phyloP scores from a whole-genome alignment of 2,797 vertebrate species.

The Sebastes oblongus region DNA sequence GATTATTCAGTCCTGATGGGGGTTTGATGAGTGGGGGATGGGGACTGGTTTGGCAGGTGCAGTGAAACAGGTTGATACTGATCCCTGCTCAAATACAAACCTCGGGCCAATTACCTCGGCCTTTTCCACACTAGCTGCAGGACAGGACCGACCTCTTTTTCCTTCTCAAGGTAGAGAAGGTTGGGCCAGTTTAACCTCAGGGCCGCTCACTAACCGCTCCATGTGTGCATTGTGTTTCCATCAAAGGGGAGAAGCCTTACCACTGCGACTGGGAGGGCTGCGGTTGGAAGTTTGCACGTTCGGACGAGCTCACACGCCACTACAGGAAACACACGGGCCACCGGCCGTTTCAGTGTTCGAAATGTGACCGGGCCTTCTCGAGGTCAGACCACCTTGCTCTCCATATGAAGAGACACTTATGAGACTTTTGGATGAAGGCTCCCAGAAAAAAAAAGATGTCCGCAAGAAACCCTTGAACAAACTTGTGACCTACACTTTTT shows the following conservation, averaged over 20 bases:
- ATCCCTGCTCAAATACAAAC: slow-evolving; percentile 76
- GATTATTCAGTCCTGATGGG: slow-evolving; percentile 21
- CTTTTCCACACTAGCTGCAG: slow-evolving; percentile 57
- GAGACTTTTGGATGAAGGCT: slow-evolving; percentile 60
- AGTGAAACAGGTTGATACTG: slow-evolving; percentile 72
- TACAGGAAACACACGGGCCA: slow-evolving; percentile 88
- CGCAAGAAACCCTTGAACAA: slow-evolving; percentile 45
- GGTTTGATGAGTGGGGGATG: slow-evolving; percentile 36
- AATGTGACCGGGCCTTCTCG: slow-evolving; percentile 87
- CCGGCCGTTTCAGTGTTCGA: slow-evolving; percentile 87
- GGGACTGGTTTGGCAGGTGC: slow-evolving; percentile 69
- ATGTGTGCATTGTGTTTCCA: slow-evolving; percentile 66
- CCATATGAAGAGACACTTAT: slow-evolving; percentile 89
- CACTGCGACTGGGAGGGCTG: slow-evolving; percentile 90
- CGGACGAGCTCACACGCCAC: slow-evolving; percentile 87
- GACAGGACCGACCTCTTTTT: slow-evolving; percentile 75
- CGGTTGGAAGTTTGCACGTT: slow-evolving; percentile 89
- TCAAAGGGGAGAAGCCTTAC: slow-evolving; percentile 88
- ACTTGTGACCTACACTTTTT: slow-evolving; percentile 55
- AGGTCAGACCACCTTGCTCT: slow-evolving; percentile 88
- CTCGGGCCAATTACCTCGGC: slow-evolving; percentile 37
- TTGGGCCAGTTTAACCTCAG: slow-evolving; percentile 50
- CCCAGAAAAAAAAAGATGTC: slow-evolving; percentile 9
- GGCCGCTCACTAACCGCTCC: slow-evolving; percentile 60
- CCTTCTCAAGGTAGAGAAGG: slow-evolving; percentile 40